Conservation (phyloP, 2,113 vertebrate species). For the Tonatia bakeri region DNA sequence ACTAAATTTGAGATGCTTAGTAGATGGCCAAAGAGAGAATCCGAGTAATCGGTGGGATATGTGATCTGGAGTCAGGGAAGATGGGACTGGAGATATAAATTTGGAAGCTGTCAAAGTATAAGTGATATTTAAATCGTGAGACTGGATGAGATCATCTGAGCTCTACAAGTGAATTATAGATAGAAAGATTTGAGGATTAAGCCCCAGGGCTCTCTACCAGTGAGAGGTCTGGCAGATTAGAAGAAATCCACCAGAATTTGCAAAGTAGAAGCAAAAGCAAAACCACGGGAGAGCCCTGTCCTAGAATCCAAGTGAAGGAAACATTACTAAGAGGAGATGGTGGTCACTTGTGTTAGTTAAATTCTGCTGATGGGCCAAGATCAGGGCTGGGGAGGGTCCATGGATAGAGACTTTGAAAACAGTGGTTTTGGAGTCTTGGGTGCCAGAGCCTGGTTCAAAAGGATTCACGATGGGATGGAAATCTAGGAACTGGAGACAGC, state of each 20-base stretch:
- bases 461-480: background rate
- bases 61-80: background rate
- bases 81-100: background rate
- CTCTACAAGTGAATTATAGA: background rate
- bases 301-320: background rate
- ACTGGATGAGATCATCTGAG: background rate
- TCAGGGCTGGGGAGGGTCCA: background rate
- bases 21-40: background rate
- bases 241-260: background rate
- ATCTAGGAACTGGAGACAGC: background rate
- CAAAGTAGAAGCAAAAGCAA: background rate
- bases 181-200: background rate
- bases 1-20: background rate
- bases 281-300: background rate
- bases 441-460: background rate
- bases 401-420: background rate
- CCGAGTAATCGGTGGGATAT: background rate
- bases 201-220: background rate
- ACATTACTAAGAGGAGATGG: background rate
- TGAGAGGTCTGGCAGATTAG: background rate
- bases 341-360: background rate
- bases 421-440: background rate
- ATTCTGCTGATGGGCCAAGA: background rate
- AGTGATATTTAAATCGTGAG: background rate
- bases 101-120: background rate